These are phyloP conservation scores for Venturia canescens DNA, from an alignment of 1,140 invertebrate genomes.

Conservation along the genomic window DNA sequence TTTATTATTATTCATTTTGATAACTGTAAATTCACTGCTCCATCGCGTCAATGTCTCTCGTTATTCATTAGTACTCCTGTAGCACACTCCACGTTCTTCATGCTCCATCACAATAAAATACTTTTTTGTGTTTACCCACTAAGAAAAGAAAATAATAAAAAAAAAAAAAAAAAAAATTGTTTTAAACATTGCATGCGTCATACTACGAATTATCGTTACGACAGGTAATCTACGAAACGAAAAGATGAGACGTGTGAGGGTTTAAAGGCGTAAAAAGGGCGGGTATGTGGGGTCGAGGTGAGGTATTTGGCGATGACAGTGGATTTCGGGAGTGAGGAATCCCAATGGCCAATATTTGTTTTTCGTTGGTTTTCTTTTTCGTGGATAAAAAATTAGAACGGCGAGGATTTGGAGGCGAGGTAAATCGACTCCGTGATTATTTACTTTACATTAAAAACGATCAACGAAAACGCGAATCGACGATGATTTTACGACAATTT, in stretches of 20 bases:
- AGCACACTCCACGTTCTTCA: constrained; percentile 24
- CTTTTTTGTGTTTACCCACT: constrained; percentile 3
- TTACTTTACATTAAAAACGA: constrained; percentile 50
- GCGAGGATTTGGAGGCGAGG: constrained; percentile 59
- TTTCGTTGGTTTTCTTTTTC: neutral
- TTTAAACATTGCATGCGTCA: constrained; percentile 44
- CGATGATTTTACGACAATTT: constrained; percentile 41
- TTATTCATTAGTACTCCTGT: constrained; percentile 19
- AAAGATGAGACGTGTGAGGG: constrained; percentile 58
- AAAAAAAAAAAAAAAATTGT: constrained; percentile 50
- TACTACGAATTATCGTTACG: constrained; percentile 46
- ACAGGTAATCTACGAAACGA: constrained; percentile 60
- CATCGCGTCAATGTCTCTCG: no score
- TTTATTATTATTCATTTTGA: neutral
- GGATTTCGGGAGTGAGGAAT: constrained; percentile 22
- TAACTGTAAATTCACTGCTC: no score
- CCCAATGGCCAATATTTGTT: constrained; percentile 28
- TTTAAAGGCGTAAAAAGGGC: constrained; percentile 45
- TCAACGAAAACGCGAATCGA: constrained; percentile 62
- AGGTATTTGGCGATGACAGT: constrained; percentile 4
- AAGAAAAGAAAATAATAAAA: constrained; percentile 47
- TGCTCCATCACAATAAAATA: constrained; percentile 18
- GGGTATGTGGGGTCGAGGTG: constrained; percentile 43
- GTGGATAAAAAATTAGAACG: constrained; percentile 44
- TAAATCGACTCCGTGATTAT: constrained; percentile 69